These are phyloP conservation scores for Ellobius talpinus DNA, from an alignment of 2,113 vertebrate genomes.

Conservation along the genomic window DNA sequence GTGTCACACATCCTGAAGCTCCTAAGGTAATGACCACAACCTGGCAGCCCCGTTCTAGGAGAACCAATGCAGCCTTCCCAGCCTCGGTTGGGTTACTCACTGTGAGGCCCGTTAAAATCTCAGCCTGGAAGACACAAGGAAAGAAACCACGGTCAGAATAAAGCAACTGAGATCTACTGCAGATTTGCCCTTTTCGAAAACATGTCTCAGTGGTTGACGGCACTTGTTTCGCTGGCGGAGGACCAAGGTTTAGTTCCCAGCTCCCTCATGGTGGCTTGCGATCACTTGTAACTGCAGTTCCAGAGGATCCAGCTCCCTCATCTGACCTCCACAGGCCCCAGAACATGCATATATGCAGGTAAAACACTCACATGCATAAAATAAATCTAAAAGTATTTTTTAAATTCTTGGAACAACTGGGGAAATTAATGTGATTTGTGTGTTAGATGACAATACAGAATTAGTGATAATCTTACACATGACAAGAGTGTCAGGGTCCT, in stretches of 20 bases:
- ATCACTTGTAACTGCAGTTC: background rate
- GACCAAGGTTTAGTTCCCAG: background rate
- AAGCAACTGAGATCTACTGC: background rate
- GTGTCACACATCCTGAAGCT: slow-evolving; percentile 93
- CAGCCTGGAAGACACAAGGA: slow-evolving; percentile 89
- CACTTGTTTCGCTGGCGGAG: background rate
- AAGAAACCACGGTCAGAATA: background rate
- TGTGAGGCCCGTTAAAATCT: slow-evolving; percentile 91
- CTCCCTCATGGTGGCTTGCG: background rate
- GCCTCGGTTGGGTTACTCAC: slow-evolving; percentile 90
- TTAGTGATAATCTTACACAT: background rate
- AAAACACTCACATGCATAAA: background rate
- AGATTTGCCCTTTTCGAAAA: slow-evolving; percentile 27
- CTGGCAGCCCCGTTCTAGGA: slow-evolving; percentile 92
- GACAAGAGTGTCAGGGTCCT: background rate
- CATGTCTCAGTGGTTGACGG: background rate
- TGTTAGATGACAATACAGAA: background rate
- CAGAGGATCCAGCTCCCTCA: background rate
- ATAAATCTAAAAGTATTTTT: background rate
- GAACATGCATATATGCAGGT: background rate
- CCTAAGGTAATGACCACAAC: slow-evolving; percentile 94
- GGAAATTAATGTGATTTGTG: background rate
- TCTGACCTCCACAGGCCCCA: background rate
- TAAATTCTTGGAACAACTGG: background rate
- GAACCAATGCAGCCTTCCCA: slow-evolving; percentile 86